phyloP scores from a whole-genome alignment of 1,140 invertebrate species.

The Trachelipus rathkii region DNA sequence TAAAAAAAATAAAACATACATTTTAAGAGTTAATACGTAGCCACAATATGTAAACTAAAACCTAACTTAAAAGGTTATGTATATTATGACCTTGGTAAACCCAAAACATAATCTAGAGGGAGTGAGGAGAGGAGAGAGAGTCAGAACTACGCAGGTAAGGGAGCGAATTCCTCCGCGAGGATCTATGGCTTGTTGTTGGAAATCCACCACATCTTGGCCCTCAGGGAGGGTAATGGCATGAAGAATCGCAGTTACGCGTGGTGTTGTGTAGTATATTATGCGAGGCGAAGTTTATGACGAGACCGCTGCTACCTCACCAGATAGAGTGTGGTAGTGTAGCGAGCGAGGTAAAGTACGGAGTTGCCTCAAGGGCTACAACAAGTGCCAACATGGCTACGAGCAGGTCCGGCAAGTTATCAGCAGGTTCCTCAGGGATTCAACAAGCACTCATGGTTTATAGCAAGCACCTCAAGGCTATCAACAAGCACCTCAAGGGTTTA shows the following conservation, averaged over 20 bases:
- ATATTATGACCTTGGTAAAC: too few species aligned
- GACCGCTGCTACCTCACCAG: conserved; percentile 17
- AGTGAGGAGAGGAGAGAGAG: too few species aligned
- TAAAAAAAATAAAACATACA: too few species aligned
- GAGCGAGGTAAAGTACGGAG: too few species aligned
- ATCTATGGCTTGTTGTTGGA: conserved; percentile 18
- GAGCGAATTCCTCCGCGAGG: conserved; percentile 24
- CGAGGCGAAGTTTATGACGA: too few species aligned
- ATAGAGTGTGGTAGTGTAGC: too few species aligned
- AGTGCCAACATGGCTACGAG: conserved; percentile 33
- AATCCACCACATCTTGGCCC: conserved; percentile 10
- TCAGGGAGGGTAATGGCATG: conserved; percentile 40
- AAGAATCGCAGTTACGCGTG: too few species aligned
- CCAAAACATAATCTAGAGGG: too few species aligned
- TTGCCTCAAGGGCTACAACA: conserved; percentile 32
- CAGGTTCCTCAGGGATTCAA: conserved; percentile 28
- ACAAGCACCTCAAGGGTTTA: conserved; percentile 46
- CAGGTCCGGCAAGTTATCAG: conserved; percentile 37
- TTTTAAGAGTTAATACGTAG: too few species aligned
- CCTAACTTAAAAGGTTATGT: too few species aligned
- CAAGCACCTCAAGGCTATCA: conserved; percentile 39
- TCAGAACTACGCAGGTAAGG: conserved; percentile 31
- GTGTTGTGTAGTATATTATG: too few species aligned
- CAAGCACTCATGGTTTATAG: conserved; percentile 37
- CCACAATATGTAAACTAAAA: too few species aligned